Percentiles rank a stretch among this genome's conserved stretches.
These are phyloP conservation scores for Pilophorus perplexus DNA, from an alignment of 2,888 invertebrate species.

Conservation along the genomic window DNA sequence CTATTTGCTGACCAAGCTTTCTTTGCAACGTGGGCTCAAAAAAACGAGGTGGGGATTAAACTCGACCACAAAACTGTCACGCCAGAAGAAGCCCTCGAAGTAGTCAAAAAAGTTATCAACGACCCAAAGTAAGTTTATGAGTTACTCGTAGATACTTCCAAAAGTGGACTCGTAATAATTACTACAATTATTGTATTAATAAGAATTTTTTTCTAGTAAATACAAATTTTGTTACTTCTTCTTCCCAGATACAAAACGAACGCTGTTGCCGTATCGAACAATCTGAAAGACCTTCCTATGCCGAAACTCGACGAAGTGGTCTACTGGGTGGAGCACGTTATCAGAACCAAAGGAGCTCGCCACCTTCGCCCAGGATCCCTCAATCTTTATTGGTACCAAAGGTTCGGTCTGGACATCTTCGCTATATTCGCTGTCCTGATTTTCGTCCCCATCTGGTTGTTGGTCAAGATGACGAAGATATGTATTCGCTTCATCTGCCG, in stretches of 20 bases:
- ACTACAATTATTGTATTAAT: too few species aligned
- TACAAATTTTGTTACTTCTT: not conserved
- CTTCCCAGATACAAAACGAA: constrained; percentile 23
- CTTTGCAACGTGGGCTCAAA: constrained; percentile 53
- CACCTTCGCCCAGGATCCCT: constrained; percentile 9
- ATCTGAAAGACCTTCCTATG: constrained; percentile 11
- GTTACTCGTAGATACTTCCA: too few species aligned
- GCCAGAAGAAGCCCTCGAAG: not conserved
- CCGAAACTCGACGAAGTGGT: not conserved
- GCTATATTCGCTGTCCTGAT: not conserved
- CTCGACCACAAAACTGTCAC: constrained; percentile 21
- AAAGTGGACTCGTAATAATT: too few species aligned
- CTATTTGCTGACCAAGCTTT: constrained; percentile 51
- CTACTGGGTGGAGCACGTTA: constrained; percentile 28
- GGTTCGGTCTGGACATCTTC: constrained; percentile 17
- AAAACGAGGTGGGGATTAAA: constrained; percentile 1
- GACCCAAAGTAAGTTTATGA: constrained; percentile 18
- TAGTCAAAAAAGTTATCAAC: not conserved
- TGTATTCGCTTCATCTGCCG: too few species aligned
- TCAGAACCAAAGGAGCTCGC: constrained; percentile 22
- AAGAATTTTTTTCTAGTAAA: too few species aligned
- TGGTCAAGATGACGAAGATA: not conserved
- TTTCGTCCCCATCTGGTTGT: not conserved
- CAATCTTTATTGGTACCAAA: constrained; percentile 27
- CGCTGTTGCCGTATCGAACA: not conserved